phyloP scores from a whole-genome alignment of 2,113 vertebrate species.

The Dromaius novaehollandiae region DNA sequence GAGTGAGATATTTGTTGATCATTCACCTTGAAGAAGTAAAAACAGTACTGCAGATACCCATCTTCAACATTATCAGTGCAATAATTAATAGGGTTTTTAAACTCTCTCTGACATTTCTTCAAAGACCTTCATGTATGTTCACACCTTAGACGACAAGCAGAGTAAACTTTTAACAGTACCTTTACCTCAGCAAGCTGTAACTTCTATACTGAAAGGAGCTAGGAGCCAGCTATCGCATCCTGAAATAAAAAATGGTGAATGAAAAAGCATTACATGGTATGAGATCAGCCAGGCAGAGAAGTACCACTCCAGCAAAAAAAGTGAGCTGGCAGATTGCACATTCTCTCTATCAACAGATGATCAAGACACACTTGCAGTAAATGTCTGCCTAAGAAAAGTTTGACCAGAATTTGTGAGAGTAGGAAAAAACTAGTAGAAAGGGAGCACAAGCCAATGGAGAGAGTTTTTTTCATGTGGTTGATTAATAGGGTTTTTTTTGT shows the following conservation, averaged over 20 bases:
- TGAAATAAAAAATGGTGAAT: slow-evolving; percentile 11
- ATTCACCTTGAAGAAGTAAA: not conserved
- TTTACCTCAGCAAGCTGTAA: not conserved
- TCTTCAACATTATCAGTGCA: not conserved
- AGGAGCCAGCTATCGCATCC: slow-evolving; percentile 36
- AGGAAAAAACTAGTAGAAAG: not conserved
- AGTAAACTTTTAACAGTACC: not conserved
- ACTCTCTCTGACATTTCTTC: not conserved
- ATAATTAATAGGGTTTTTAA: not conserved
- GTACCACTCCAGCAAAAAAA: slow-evolving; percentile 4
- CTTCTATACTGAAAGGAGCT: not conserved
- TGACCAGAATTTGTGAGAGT: not conserved
- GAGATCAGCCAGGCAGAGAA: not conserved
- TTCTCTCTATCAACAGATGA: slow-evolving; percentile 1
- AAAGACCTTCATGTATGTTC: not conserved
- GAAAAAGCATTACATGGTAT: not conserved
- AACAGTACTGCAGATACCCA: not conserved
- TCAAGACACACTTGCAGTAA: slow-evolving; percentile 10
- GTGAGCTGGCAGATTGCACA: not conserved
- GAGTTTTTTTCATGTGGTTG: not conserved
- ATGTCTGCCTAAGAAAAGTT: not conserved
- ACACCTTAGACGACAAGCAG: slow-evolving; percentile 12
- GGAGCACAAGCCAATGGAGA: not conserved
- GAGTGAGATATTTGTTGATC: not conserved
- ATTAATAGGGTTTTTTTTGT: not conserved